These are phyloP conservation scores for Brassicogethes aeneus DNA, from an alignment of 2,888 invertebrate genomes.

Conservation along the genomic window DNA sequence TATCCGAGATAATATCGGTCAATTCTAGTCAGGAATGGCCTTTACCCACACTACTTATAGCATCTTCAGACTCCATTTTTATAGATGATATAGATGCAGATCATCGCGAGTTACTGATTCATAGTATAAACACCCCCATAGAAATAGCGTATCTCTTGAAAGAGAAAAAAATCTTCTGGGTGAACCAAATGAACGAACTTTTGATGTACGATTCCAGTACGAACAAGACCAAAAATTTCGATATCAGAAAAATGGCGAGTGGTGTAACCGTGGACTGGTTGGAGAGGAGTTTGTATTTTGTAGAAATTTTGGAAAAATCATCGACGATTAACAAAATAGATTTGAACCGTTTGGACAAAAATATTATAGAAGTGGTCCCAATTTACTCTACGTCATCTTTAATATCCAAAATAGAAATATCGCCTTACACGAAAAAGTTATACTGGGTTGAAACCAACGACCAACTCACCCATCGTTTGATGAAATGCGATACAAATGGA, in stretches of 20 bases:
- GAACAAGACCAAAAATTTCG: constrained; percentile 47
- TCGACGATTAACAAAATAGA: constrained; percentile 55
- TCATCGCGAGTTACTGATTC: constrained; percentile 45
- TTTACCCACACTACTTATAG: constrained; percentile 68
- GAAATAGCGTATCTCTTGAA: constrained; percentile 60
- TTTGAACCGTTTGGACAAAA: constrained; percentile 50
- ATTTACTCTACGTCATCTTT: constrained; percentile 48
- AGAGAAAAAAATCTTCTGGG: constrained; percentile 73
- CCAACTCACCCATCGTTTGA: constrained; percentile 51
- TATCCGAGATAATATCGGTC: constrained; percentile 55
- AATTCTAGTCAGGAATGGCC: constrained; percentile 66
- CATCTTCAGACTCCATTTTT: constrained; percentile 62
- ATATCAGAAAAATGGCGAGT: constrained; percentile 46
- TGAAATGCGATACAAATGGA: constrained; percentile 54
- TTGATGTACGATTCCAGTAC: constrained; percentile 47
- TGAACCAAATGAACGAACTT: constrained; percentile 66
- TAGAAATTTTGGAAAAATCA: constrained; percentile 45
- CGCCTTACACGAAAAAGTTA: constrained; percentile 64
- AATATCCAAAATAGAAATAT: constrained; percentile 61
- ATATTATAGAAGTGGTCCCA: constrained; percentile 40
- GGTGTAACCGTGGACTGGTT: constrained; percentile 84
- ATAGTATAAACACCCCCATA: constrained; percentile 58
- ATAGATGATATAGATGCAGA: constrained; percentile 69
- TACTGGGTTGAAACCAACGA: constrained; percentile 67
- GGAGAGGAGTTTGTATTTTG: constrained; percentile 73